phyloP scores from a whole-genome alignment of 1,140 invertebrate species.

The Leguminivora glycinivorella region DNA sequence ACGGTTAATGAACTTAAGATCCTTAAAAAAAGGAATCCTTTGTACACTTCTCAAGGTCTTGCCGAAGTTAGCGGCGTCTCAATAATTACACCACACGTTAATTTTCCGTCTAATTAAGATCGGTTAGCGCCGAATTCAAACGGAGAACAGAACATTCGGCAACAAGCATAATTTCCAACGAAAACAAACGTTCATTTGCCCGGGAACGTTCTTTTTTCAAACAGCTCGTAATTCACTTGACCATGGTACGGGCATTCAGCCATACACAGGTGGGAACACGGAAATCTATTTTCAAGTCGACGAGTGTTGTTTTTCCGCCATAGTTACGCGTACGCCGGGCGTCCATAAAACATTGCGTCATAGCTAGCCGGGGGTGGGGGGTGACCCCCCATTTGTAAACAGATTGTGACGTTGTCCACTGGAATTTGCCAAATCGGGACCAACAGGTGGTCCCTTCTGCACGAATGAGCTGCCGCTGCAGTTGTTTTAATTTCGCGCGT shows the following conservation, averaged over 20 bases:
- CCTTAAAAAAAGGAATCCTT: conserved; percentile 20
- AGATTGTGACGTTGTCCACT: conserved; percentile 66
- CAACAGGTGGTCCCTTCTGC: conserved; percentile 65
- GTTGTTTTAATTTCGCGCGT: background rate
- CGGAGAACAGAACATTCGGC: conserved; percentile 5
- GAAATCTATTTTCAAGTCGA: conserved; percentile 67
- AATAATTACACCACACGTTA: conserved; percentile 20
- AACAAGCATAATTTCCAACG: conserved; percentile 13
- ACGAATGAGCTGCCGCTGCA: background rate
- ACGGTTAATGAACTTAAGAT: background rate
- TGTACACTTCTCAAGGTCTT: conserved; percentile 14
- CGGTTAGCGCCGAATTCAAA: conserved; percentile 13
- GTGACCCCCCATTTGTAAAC: conserved; percentile 70
- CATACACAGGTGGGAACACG: conserved; percentile 53
- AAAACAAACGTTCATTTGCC: conserved; percentile 6
- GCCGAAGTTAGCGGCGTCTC: conserved; percentile 7
- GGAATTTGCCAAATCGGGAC: conserved; percentile 64
- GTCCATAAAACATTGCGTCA: conserved; percentile 72
- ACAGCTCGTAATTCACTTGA: conserved; percentile 42
- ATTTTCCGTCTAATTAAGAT: conserved; percentile 22
- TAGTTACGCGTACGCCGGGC: conserved; percentile 58
- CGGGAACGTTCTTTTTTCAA: conserved; percentile 32
- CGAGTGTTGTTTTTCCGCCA: conserved; percentile 68
- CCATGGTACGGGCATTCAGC: conserved; percentile 47
- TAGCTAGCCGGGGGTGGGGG: conserved; percentile 51